Percentiles rank a stretch among this genome's conserved stretches.
Conservation (phyloP, 2,113 vertebrate species). For the Crotophaga sulcirostris region DNA sequence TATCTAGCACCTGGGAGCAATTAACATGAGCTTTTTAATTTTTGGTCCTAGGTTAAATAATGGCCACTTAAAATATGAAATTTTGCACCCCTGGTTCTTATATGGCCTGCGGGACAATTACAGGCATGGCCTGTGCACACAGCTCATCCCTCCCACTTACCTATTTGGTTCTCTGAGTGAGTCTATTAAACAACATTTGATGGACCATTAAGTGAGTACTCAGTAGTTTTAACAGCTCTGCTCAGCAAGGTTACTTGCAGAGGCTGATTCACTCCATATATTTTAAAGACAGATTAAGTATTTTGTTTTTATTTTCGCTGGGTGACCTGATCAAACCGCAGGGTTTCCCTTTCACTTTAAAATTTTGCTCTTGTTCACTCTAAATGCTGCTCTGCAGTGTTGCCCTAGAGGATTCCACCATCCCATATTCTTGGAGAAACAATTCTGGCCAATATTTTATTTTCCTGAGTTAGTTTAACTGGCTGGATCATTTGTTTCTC, state of each 20-base stretch:
- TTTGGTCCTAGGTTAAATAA: not conserved
- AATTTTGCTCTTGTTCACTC: not conserved
- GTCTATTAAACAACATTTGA: not conserved
- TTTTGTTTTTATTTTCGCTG: not conserved
- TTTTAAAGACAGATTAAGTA: not conserved
- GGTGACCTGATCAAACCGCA: not conserved
- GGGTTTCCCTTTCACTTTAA: not conserved
- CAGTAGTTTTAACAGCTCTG: not conserved
- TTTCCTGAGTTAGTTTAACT: not conserved
- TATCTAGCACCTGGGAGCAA: not conserved
- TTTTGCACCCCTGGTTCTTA: not conserved
- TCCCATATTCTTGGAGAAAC: not conserved
- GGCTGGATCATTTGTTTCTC: slow-evolving; percentile 20
- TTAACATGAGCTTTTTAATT: not conserved
- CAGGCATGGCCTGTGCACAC: not conserved
- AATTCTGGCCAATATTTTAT: not conserved
- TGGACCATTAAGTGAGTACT: not conserved
- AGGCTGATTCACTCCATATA: not conserved
- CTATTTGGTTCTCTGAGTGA: not conserved
- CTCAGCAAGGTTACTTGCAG: not conserved
- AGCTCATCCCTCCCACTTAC: not conserved
- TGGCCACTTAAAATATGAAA: not conserved
- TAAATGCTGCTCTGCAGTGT: not conserved
- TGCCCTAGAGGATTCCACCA: not conserved
- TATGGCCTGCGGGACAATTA: not conserved